Evolutionary conservation across 2,113 vertebrate species (phyloP), one percentile per base, ranked within the genome.

Genomic region (Tetrao urogallus): DNA sequence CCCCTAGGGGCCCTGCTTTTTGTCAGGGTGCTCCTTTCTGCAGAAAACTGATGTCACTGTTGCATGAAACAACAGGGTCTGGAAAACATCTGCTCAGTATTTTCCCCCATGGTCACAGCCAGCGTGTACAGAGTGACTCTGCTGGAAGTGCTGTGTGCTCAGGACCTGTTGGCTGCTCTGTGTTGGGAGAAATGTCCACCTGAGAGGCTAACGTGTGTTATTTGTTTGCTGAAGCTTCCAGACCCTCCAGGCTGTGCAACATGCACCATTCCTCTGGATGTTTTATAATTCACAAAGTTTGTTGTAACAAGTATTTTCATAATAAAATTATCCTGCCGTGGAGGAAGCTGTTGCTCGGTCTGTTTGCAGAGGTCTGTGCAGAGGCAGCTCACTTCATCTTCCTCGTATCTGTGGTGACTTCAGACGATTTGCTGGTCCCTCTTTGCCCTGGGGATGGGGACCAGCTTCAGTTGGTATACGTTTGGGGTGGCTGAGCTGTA

Each of bases 211-310:
- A 21, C 0, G 2, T 32, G 82, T 4, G 28, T 91, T 24, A 71
- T 82, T 43, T 65, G 42, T 45, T 92, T 69, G 82, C 27, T 1
- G 7, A 24, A 38, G 48, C 48, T 54, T 56, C 50, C 77, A 0
- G 0, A 27, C 27, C 22, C 24, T n/a, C 52, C 28, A 3, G 42
- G 30, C 48, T 19, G 11, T 15, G 70, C 48, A 24, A 45, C 0
- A 0, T 13, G 21, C 1, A 0, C 64, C 34, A 1, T 61, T 66
- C 43, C 40, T 72, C 30, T 2, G 1, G 11, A 0, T 10, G 19
- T 10, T 30, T 80, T 88, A 36, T 52, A 28, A 32, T 20, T 5
- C 16, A 11, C 30, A 18, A 13, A 74, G 22, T 34, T 78, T 47
- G 34, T 78, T 21, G 13, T 76, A 6, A 32, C 10, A 21, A 17